phyloP scores from a whole-genome alignment of 2,888 invertebrate species.

The Sphaerophoria taeniata region DNA sequence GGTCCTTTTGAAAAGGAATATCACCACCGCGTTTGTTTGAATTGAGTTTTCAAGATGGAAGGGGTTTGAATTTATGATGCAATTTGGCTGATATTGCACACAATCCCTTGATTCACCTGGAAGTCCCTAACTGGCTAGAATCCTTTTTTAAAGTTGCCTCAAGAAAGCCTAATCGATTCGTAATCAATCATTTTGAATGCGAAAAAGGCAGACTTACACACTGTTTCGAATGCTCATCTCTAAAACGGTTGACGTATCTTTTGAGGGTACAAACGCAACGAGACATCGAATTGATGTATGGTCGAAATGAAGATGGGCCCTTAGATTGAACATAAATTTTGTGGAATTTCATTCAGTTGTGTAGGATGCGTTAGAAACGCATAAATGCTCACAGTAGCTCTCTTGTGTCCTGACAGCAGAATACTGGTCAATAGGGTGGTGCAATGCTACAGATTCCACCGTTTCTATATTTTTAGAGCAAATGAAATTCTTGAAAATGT shows the following conservation, averaged over 20 bases:
- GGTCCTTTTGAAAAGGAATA: neutral
- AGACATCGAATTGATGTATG: slow-evolving; percentile 55
- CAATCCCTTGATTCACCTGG: no score
- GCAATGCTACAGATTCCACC: no score
- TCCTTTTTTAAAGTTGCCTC: no score
- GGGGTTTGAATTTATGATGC: no score
- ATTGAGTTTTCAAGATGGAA: no score
- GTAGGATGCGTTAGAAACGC: slow-evolving; percentile 15
- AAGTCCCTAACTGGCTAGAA: no score
- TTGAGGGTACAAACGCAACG: neutral
- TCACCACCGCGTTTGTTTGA: neutral
- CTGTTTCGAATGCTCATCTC: neutral
- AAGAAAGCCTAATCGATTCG: neutral
- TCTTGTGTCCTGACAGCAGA: no score
- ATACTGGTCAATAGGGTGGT: no score
- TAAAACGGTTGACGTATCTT: neutral
- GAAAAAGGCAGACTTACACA: neutral
- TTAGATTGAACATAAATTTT: slow-evolving; percentile 60
- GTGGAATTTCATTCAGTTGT: slow-evolving; percentile 33
- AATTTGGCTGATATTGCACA: no score
- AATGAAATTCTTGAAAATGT: no score
- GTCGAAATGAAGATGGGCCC: slow-evolving; percentile 20
- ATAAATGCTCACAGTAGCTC: slow-evolving; percentile 15
- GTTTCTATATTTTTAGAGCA: no score
- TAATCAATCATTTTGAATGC: slow-evolving; percentile 13